Conservation (phyloP, 2,113 vertebrate species). For the Melanostigma gelatinosum region DNA sequence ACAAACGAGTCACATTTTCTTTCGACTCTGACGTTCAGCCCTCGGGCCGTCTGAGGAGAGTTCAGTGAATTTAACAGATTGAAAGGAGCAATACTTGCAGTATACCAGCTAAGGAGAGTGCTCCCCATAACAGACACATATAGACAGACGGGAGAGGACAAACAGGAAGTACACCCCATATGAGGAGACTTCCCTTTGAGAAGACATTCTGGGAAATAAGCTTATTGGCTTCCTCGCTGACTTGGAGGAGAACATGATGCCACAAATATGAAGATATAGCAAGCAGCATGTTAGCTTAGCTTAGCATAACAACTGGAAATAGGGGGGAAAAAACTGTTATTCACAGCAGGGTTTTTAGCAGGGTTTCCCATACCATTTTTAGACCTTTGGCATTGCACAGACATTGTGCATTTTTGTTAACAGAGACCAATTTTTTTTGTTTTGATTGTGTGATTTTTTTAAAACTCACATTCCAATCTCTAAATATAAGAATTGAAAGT, state of each 20-base stretch:
- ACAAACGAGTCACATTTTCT: background rate
- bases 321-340: too few relatives aligned
- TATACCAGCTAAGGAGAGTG: background rate
- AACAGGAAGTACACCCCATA: background rate
- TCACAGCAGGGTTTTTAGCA: too few relatives aligned
- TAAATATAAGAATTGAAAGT: too few relatives aligned
- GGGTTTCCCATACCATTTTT: too few relatives aligned
- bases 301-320: background rate
- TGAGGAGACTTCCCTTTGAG: background rate
- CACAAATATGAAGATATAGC: background rate
- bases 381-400: too few relatives aligned
- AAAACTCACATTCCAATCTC: too few relatives aligned
- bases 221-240: background rate
- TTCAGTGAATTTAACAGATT: slow-evolving; percentile 43
- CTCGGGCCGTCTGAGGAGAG: background rate
- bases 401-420: too few relatives aligned
- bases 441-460: background rate
- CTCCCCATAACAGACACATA: background rate
- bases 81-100: slow-evolving; percentile 6
- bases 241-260: background rate
- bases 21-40: background rate
- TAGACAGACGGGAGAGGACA: background rate
- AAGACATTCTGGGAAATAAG: background rate
- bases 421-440: too few relatives aligned
- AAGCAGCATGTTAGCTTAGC: background rate